These are phyloP conservation scores for Mormyrus iriodes DNA, from an alignment of 2,113 vertebrate genomes.

Conservation along the genomic window DNA sequence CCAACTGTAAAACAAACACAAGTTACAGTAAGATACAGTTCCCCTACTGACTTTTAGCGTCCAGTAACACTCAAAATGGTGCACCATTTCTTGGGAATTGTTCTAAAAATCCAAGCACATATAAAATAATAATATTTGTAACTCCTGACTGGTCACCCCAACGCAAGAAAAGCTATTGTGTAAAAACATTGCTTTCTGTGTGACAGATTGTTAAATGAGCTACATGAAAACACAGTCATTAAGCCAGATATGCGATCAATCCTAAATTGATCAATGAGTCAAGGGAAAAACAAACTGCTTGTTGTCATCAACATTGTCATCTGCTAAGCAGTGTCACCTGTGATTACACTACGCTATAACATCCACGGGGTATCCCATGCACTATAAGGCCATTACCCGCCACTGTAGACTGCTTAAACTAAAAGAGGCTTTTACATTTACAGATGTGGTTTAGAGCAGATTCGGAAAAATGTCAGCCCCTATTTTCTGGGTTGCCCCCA, in stretches of 20 bases:
- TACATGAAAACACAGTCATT: neutral
- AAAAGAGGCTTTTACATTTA: neutral
- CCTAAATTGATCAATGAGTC: neutral
- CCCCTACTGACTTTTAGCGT: neutral
- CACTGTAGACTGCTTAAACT: neutral
- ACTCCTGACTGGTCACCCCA: neutral
- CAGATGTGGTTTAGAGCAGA: neutral
- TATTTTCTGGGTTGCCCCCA: neutral
- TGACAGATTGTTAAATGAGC: neutral
- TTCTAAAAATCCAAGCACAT: neutral
- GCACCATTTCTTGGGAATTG: neutral
- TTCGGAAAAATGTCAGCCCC: neutral
- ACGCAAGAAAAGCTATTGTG: neutral
- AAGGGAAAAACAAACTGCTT: neutral
- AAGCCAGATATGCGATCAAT: neutral
- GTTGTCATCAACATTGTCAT: neutral
- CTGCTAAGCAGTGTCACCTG: neutral
- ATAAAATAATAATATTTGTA: no score
- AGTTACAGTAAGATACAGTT: neutral
- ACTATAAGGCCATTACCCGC: neutral
- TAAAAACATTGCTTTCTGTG: neutral
- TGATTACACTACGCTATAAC: neutral
- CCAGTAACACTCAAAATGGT: neutral
- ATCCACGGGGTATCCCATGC: neutral
- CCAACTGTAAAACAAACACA: neutral